Conservation (phyloP, 2,113 vertebrate genomes). For the Ammodytes dubius region DNA sequence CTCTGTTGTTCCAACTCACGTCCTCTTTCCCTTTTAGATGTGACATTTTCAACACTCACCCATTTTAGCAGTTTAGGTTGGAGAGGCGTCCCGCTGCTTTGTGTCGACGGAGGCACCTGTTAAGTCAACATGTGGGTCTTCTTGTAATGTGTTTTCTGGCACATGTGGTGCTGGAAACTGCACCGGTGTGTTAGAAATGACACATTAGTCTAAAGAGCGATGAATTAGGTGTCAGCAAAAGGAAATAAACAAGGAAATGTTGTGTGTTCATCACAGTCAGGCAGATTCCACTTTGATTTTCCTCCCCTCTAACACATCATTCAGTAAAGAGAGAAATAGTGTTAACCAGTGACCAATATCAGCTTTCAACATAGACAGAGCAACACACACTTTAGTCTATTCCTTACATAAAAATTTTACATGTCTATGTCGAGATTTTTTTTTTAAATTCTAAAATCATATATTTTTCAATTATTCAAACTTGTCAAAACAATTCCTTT, state of each 20-base stretch:
- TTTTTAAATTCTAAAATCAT: background rate
- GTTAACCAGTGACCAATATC: background rate
- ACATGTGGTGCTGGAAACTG: slow-evolving; percentile 38
- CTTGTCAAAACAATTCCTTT: background rate
- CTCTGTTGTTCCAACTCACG: slow-evolving; percentile 43
- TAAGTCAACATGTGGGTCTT: slow-evolving; percentile 64
- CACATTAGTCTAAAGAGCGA: slow-evolving; percentile 55
- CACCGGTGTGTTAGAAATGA: slow-evolving; percentile 50
- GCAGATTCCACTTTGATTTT: background rate
- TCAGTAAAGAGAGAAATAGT: background rate
- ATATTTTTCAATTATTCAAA: background rate
- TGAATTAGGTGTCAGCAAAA: slow-evolving; percentile 47
- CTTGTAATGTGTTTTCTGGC: slow-evolving; percentile 38
- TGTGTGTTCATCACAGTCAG: background rate
- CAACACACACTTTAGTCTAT: background rate
- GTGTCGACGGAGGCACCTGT: slow-evolving; percentile 72
- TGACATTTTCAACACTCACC: slow-evolving; percentile 57
- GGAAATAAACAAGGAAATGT: slow-evolving; percentile 37
- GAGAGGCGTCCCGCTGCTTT: slow-evolving; percentile 59
- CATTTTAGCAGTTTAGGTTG: slow-evolving; percentile 45
- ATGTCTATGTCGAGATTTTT: background rate
- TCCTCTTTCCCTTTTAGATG: slow-evolving; percentile 31
- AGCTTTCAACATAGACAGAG: background rate
- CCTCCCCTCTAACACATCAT: too few species aligned
- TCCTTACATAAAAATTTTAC: background rate